Base-by-base conservation (phyloP, 2,797 vertebrate species). In the Takifugu ocellatus region DNA sequence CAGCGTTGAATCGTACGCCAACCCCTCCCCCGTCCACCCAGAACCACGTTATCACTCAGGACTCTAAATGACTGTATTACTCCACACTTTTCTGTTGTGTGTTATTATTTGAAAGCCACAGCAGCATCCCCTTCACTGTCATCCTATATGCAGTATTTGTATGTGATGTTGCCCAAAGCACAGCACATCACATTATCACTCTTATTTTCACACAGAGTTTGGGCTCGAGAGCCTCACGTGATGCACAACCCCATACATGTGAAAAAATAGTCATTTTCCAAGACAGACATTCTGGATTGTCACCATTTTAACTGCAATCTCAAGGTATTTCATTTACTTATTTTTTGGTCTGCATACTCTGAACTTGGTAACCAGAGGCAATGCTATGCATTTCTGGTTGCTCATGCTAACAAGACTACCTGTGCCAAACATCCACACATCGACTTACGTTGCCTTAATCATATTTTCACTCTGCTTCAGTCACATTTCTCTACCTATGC, bases 131-230 rank as follows among this genome's bases (percentile, higher is more conserved):
- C 66, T 57, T 63, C 29, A n/a, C 49, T 49, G 58, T 74, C 49
- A 63, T 75, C 65, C 59, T 55, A 57, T 50, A 25, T 49, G 3
- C 11, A 8, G 21, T 64, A 79, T 74, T 65, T 56, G 48, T 56
- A 69, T 47, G 56, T 42, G 7, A 59, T 29, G 45, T 53, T 52
- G 78, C 76, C 70, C 46, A 54, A 66, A 70, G 77, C 69, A 50
- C 62, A 52, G 44, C 63, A 75, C 33, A 65, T 51, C 72, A 72
- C 75, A 56, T 74, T 64, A 63, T 60, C 33, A 29, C 43, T 60
- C 59, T 82, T 77, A 82, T 84, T 83, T 84, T 81, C 81, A 77
- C 50, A 72, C 39, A 64, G 79, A 82, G 61, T 55, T 36, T 11
- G 59, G 64, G 86, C 79, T 82, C 63, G 82, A 16, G 42, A 43